Conservation (phyloP, 2,797 vertebrate genomes). For the Eulemur albifrons region DNA sequence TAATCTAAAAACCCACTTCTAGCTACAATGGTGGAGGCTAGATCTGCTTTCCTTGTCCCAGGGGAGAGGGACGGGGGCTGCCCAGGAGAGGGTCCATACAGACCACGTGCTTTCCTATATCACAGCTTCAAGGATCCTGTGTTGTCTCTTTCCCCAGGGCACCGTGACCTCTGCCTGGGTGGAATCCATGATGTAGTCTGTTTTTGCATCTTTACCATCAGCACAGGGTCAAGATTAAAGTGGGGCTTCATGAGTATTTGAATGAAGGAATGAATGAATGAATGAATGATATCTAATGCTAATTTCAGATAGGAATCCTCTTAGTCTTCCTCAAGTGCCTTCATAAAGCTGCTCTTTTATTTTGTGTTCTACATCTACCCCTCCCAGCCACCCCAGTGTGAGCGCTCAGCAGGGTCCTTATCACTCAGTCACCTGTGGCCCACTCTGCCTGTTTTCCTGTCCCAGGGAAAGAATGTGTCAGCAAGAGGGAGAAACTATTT, state of each 20-base stretch:
- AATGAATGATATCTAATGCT: background rate
- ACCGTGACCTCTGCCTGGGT: background rate
- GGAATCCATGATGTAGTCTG: too few species aligned
- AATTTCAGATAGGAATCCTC: background rate
- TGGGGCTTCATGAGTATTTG: background rate
- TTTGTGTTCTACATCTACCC: background rate
- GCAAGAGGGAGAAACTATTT: background rate
- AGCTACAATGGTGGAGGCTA: background rate
- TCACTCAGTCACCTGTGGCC: background rate
- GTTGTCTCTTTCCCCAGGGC: background rate
- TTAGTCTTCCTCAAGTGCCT: background rate
- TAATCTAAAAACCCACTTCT: background rate
- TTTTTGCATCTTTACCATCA: background rate
- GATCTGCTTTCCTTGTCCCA: background rate
- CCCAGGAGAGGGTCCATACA: background rate
- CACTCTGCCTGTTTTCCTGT: background rate
- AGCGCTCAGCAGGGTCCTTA: background rate
- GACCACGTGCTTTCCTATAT: background rate
- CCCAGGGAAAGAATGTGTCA: background rate
- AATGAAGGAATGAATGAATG: background rate
- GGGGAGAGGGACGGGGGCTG: background rate
- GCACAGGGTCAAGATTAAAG: background rate
- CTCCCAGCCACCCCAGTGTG: background rate
- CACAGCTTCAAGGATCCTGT: background rate
- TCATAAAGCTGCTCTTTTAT: background rate